Conservation (phyloP, 2,113 vertebrate genomes). For the Climacteris rufus region DNA sequence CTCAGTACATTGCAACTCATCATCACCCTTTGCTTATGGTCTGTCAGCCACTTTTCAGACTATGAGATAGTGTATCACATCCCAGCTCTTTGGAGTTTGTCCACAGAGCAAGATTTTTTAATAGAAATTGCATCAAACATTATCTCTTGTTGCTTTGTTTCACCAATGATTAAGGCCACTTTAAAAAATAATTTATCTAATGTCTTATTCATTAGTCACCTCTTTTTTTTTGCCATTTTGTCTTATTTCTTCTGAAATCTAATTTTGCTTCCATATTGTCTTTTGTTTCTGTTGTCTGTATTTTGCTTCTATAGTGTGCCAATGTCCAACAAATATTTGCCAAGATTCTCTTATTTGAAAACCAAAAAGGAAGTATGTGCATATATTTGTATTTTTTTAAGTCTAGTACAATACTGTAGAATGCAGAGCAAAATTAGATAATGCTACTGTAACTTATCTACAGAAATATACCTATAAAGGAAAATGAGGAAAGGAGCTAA, state of each 20-base stretch:
- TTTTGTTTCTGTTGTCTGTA: background rate
- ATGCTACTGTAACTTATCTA: background rate
- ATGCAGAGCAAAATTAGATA: background rate
- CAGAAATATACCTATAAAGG: background rate
- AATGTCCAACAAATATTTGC: background rate
- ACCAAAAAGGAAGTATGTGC: background rate
- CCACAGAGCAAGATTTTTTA: background rate
- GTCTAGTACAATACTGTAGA: background rate
- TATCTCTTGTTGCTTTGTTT: background rate
- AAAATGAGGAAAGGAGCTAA: background rate
- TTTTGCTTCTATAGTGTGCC: background rate
- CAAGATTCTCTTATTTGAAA: background rate
- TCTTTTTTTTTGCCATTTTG: background rate
- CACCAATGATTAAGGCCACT: background rate
- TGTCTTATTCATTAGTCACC: background rate
- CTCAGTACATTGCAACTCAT: conserved; percentile 22
- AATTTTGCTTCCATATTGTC: background rate
- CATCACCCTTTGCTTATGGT: conserved; percentile 8
- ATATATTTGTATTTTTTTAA: background rate
- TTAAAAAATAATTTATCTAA: background rate
- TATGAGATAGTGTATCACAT: background rate
- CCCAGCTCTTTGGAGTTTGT: background rate
- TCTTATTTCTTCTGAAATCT: background rate
- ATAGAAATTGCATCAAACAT: background rate
- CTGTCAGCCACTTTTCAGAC: background rate